Base-by-base conservation (phyloP, 2,113 vertebrate species). In the Lepisosteus osseus region DNA sequence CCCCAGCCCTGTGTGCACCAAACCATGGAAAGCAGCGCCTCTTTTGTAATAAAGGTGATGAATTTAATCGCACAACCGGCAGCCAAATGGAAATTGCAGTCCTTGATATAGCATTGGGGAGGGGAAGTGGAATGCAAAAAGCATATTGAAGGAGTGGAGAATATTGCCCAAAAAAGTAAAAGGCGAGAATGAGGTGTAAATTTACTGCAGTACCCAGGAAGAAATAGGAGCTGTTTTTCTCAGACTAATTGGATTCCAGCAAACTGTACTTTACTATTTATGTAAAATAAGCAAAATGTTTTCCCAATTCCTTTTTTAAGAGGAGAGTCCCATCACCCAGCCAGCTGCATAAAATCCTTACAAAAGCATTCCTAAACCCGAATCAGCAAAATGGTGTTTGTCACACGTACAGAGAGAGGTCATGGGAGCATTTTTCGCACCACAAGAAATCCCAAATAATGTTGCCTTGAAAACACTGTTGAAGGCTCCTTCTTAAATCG, bases 41-140 rank as follows among this genome's bases (percentile, higher is more conserved):
- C 65, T 91, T 89, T 90, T 87, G 90, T 92, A 94, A 93, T 94
- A 94, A 94, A 95, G 90, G 88, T 93, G 92, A 94, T 93, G 89
- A 93, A 94, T 94, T 92, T 91, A 94, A 94, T 93, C 89, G 71
- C 85, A 73, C 89, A 89, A 91, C 87, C 91, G 84, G 87, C 86
- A 90, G 88, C 84, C 87, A 85, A 90, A 91, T 93, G 90, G 88
- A 93, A 92, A 91, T 88, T 92, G 88, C 84, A 91, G 88, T 84
- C 89, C 90, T 92, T 90, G 90, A 90, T 90, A 89, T 88, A 88
- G 69, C 29, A 51, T 59, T 40, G 62, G 62, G 17, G 62, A 65
- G n/a, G 62, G 62, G 29, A 59, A 15, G 57, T 8, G 56, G 57
- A 15, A 59, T 13, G 57, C 57, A 59, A 15, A 59, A 13, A 13